These are phyloP conservation scores for Cataglyphis livida DNA, from an alignment of 2,888 invertebrate genomes.

Conservation along the genomic window DNA sequence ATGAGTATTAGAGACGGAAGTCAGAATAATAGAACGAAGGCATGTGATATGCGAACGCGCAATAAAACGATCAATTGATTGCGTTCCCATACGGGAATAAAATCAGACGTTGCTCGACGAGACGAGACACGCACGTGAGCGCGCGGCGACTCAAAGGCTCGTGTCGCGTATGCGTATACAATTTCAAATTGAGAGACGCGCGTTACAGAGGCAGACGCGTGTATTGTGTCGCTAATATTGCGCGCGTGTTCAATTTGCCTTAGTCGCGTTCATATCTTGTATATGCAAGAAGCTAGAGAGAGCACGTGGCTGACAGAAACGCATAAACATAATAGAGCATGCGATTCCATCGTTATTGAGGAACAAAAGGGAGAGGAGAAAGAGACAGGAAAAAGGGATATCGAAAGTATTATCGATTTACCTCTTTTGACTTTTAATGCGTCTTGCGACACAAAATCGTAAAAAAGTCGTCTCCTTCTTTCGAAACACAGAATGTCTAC, in stretches of 20 bases:
- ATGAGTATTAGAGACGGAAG: constrained; percentile 10
- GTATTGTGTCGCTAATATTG: constrained; percentile 10
- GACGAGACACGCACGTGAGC: background rate
- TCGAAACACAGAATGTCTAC: background rate
- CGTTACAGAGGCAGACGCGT: background rate
- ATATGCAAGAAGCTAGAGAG: background rate
- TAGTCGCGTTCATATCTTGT: background rate
- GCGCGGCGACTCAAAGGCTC: constrained; percentile 20
- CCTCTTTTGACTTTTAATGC: background rate
- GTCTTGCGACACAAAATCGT: background rate
- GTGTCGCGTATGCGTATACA: background rate
- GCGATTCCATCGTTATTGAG: background rate
- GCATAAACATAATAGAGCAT: background rate
- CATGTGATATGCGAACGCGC: constrained; percentile 18
- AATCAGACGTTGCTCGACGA: background rate
- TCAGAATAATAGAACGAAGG: constrained; percentile 2
- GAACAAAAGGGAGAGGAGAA: background rate
- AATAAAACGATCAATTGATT: constrained; percentile 23
- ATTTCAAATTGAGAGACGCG: constrained; percentile 34
- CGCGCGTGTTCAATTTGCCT: background rate
- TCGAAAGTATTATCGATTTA: constrained; percentile 35
- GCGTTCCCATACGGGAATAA: constrained; percentile 1
- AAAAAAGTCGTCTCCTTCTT: background rate
- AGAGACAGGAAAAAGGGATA: background rate
- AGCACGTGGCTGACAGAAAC: background rate